phyloP scores from a whole-genome alignment of 2,888 invertebrate genomes.

The Lasioglossum pauxillum region DNA sequence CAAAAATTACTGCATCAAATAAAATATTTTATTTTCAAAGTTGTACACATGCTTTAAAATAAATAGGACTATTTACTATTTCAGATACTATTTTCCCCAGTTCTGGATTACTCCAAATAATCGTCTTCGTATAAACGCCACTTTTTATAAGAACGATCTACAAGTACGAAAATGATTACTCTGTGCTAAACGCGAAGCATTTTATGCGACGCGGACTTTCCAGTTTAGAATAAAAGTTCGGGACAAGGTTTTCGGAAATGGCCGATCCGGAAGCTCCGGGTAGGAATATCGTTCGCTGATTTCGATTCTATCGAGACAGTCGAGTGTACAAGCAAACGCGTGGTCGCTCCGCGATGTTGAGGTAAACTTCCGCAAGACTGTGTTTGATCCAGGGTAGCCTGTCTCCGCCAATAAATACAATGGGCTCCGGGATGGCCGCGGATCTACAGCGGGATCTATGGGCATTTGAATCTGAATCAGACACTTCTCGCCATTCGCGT shows the following conservation, averaged over 20 bases:
- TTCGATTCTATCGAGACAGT: constrained; percentile 22
- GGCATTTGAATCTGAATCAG: constrained; percentile 79
- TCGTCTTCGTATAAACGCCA: no score
- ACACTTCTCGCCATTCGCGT: constrained; percentile 72
- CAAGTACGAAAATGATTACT: no score
- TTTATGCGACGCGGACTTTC: no score
- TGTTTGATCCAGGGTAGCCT: constrained; percentile 58
- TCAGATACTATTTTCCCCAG: no score
- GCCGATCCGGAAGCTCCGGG: background rate
- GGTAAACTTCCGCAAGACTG: constrained; percentile 46
- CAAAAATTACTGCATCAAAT: no score
- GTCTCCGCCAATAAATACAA: constrained; percentile 75
- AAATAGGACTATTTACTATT: no score
- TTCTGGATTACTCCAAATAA: no score
- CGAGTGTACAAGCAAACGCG: constrained; percentile 33
- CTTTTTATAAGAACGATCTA: no score
- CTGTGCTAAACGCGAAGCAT: no score
- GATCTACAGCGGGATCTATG: constrained; percentile 72
- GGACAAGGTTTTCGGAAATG: background rate
- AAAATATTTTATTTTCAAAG: no score
- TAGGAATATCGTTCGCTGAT: constrained; percentile 4
- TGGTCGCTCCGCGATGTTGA: constrained; percentile 26
- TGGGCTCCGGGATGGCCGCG: constrained; percentile 64
- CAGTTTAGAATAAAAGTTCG: background rate
- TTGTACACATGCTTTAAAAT: no score